Conservation (phyloP, 2,113 vertebrate species). For the Dicerorhinus sumatrensis region DNA sequence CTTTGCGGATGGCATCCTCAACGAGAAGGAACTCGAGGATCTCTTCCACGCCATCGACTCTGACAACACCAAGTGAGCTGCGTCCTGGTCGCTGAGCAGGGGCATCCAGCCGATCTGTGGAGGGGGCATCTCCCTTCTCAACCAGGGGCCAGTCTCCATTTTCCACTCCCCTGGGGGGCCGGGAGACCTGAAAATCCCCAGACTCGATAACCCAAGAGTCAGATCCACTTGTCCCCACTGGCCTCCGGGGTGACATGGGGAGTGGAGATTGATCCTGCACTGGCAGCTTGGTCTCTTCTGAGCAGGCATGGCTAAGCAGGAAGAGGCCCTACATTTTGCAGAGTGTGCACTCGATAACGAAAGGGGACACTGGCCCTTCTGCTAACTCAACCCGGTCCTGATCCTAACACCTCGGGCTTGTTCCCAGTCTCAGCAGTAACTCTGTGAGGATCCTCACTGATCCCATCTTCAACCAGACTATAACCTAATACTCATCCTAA, state of each 20-base stretch:
- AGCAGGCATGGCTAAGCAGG: background rate
- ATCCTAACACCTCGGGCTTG: accelerated
- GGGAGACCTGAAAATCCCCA: background rate
- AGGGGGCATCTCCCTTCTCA: background rate
- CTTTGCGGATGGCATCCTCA: conserved; percentile 97
- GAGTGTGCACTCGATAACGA: accelerated
- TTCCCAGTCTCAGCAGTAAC: accelerated
- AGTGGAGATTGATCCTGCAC: accelerated
- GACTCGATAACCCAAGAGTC: background rate
- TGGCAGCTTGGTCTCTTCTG: background rate
- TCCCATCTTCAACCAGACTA: background rate
- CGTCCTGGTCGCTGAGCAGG: accelerated
- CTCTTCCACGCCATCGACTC: conserved; percentile 98
- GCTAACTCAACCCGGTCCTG: background rate
- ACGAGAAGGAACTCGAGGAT: conserved; percentile 96
- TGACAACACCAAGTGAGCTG: conserved; percentile 96
- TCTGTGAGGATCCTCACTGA: background rate
- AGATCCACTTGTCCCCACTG: background rate
- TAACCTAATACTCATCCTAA: background rate
- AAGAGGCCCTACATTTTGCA: background rate
- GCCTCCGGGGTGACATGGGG: accelerated
- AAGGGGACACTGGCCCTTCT: background rate
- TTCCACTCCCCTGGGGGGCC: background rate
- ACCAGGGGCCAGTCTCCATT: background rate
- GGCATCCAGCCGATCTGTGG: accelerated